phyloP scores from a whole-genome alignment of 2,888 invertebrate genomes.

The Pteria penguin region DNA sequence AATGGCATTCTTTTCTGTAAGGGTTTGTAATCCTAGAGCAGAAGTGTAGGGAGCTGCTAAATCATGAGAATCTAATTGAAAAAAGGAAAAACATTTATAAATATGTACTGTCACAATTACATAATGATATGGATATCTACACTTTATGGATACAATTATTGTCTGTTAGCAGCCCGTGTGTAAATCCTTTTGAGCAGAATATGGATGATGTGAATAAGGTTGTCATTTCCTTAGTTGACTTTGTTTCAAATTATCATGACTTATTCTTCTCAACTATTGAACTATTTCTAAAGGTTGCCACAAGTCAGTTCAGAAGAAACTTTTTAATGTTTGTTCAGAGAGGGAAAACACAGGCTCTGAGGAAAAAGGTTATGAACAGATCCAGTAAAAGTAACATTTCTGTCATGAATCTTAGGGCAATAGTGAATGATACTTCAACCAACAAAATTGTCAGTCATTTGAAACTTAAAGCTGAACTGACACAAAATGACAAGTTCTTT shows the following conservation, averaged over 20 bases:
- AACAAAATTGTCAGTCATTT: slow-evolving; percentile 2
- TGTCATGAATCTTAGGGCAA: slow-evolving; percentile 1
- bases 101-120: neutral
- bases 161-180: neutral
- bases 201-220: neutral
- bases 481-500: neutral
- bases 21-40: neutral
- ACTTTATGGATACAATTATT: slow-evolving; percentile 9
- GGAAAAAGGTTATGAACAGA: neutral
- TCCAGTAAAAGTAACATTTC: neutral
- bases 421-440: neutral
- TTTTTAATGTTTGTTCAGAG: neutral
- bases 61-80: neutral
- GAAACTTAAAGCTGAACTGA: slow-evolving; percentile 11
- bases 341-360: neutral
- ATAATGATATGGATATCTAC: neutral
- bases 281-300: neutral
- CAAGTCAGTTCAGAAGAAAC: slow-evolving; percentile 1
- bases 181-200: neutral
- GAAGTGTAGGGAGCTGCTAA: neutral
- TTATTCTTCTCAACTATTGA: neutral
- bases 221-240: neutral
- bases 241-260: neutral
- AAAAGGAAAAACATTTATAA: neutral
- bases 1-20: too few relatives aligned